Percentiles rank a stretch among this genome's conserved stretches.
These are phyloP conservation scores for Drosophila kohkoa DNA, from an alignment of 1,140 invertebrate genomes.

Conservation along the genomic window DNA sequence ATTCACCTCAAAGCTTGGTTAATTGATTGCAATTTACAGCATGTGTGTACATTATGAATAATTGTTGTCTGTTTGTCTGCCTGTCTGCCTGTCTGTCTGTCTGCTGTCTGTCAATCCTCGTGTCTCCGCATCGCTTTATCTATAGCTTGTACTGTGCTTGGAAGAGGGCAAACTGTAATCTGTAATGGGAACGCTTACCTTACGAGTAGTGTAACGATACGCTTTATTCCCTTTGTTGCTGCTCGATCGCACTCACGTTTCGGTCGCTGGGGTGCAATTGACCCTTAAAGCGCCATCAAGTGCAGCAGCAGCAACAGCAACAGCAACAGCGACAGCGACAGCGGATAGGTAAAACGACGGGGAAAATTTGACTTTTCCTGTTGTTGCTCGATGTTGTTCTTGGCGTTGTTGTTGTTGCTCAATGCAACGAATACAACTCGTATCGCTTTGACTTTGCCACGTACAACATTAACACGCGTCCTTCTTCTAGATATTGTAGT, in stretches of 20 bases:
- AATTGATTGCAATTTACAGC: no score
- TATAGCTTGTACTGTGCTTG: background rate
- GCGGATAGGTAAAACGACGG: slow-evolving; percentile 13
- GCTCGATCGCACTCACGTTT: slow-evolving; percentile 22
- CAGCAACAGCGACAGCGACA: slow-evolving; percentile 8
- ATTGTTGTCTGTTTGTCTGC: background rate
- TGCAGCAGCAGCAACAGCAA: slow-evolving; percentile 3
- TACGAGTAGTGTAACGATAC: slow-evolving; percentile 1
- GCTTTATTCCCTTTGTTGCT: slow-evolving; percentile 3
- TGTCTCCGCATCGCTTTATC: background rate
- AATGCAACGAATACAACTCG: slow-evolving; percentile 40
- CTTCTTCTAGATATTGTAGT: slow-evolving; percentile 10
- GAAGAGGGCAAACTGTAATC: slow-evolving; percentile 2
- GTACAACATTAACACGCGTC: slow-evolving; percentile 51
- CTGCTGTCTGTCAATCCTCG: background rate
- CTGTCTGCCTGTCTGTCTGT: background rate
- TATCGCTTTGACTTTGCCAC: slow-evolving; percentile 41
- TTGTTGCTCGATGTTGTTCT: slow-evolving; percentile 7
- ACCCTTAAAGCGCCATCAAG: slow-evolving; percentile 37
- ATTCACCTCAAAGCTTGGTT: no score
- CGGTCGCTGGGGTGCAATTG: slow-evolving; percentile 33
- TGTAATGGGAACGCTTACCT: slow-evolving; percentile 13
- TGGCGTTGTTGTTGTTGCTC: slow-evolving; percentile 12
- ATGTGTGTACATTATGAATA: background rate
- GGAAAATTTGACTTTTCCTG: slow-evolving; percentile 47